These are phyloP conservation scores for Popillia japonica DNA, from an alignment of 1,140 invertebrate species.

Conservation along the genomic window DNA sequence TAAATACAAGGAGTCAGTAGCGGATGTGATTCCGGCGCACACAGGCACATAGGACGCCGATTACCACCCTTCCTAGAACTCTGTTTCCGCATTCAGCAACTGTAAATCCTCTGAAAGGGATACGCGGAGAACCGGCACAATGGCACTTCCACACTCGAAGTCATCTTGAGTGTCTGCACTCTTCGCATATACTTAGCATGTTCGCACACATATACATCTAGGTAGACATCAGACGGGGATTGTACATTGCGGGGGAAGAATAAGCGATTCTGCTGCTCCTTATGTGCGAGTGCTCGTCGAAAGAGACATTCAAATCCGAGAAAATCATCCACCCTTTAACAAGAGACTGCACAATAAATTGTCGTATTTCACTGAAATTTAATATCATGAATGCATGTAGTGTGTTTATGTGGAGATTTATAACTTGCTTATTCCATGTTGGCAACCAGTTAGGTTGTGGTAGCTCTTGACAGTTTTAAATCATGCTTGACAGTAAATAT, in stretches of 20 bases:
- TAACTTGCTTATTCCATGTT: no score
- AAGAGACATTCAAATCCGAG: not conserved
- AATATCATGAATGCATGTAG: not conserved
- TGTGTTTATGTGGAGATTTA: not conserved
- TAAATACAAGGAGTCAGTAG: not conserved
- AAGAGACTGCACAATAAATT: not conserved
- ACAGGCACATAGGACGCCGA: not conserved
- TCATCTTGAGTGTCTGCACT: not conserved
- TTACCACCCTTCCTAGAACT: not conserved
- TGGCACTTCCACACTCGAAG: not conserved
- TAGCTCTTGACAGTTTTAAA: no score
- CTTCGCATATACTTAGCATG: not conserved
- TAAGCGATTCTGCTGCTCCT: not conserved
- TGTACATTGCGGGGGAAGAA: no score
- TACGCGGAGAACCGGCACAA: not conserved
- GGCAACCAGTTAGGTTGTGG: no score
- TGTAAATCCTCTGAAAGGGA: not conserved
- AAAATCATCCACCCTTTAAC: not conserved
- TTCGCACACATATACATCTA: not conserved
- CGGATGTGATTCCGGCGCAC: not conserved
- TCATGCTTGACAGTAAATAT: no score
- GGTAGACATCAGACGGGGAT: no score
- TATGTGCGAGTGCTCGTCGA: not conserved
- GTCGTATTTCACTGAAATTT: not conserved
- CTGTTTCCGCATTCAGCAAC: not conserved